These are phyloP conservation scores for Nomada flava DNA, from an alignment of 2,888 invertebrate genomes.

Conservation along the genomic window DNA sequence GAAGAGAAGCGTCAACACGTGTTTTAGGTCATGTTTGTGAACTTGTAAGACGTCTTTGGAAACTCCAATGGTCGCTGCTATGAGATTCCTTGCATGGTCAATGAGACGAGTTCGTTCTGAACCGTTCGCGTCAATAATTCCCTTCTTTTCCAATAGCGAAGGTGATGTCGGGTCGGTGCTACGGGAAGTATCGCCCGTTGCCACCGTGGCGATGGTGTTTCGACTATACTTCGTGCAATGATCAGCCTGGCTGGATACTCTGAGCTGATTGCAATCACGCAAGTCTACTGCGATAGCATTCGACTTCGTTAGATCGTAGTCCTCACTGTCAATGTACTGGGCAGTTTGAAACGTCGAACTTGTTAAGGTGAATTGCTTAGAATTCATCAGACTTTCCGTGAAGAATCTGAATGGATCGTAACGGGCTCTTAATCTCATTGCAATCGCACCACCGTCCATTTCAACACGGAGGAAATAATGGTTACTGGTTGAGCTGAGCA, in stretches of 20 bases:
- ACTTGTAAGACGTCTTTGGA: conserved; percentile 34
- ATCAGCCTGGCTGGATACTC: background rate
- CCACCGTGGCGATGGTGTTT: background rate
- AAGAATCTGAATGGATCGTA: conserved; percentile 24
- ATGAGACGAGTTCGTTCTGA: conserved; percentile 28
- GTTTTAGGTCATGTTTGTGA: conserved; percentile 35
- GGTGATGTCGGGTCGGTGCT: too few relatives aligned
- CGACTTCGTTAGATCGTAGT: conserved; percentile 2
- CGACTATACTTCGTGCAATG: background rate
- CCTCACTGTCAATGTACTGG: conserved; percentile 35
- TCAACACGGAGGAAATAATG: conserved; percentile 78
- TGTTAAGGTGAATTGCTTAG: conserved; percentile 29
- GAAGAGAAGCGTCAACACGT: conserved; percentile 40
- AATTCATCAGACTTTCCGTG: conserved; percentile 24
- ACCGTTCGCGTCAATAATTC: background rate
- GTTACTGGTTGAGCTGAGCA: conserved; percentile 84
- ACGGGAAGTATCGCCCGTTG: background rate
- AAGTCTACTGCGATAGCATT: conserved; percentile 5
- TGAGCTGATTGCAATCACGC: conserved; percentile 11
- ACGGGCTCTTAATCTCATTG: conserved; percentile 54
- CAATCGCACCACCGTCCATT: conserved; percentile 64
- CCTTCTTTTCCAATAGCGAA: background rate
- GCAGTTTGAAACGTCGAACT: conserved; percentile 39
- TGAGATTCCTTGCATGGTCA: conserved; percentile 49
- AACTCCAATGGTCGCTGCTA: conserved; percentile 33